Conservation (phyloP, 2,888 invertebrate species). For the Eueremaeus valkanovi region DNA sequence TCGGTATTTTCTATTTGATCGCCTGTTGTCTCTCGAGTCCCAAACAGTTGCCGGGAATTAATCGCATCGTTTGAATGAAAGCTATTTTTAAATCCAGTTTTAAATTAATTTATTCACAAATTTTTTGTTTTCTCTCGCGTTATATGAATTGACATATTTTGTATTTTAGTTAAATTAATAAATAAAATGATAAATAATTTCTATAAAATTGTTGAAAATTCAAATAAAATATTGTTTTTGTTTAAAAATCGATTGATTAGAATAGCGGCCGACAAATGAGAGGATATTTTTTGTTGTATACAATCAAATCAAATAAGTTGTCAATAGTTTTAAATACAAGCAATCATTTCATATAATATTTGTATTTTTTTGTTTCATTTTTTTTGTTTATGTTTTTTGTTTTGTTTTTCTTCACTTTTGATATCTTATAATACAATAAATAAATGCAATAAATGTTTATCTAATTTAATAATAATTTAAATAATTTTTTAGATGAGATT, state of each 20-base stretch:
- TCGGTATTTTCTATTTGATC: slow-evolving; percentile 82
- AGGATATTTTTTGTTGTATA: neutral
- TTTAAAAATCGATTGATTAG: too few species aligned
- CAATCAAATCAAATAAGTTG: too few species aligned
- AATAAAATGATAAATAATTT: neutral
- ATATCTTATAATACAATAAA: neutral
- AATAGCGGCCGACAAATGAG: too few species aligned
- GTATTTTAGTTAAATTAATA: neutral
- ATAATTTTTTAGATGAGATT: neutral
- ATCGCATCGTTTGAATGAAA: neutral
- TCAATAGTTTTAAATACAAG: too few species aligned
- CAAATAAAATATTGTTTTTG: too few species aligned
- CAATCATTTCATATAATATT: too few species aligned
- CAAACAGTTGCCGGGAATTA: slow-evolving; percentile 43
- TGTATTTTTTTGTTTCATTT: too few species aligned
- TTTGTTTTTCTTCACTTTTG: neutral
- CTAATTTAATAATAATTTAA: neutral
- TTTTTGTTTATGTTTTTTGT: too few species aligned
- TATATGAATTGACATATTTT: neutral
- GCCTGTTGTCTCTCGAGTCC: slow-evolving; percentile 54
- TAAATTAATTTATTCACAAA: neutral
- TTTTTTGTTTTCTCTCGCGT: neutral
- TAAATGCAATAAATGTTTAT: neutral
- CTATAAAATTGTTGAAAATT: too few species aligned
- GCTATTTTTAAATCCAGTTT: neutral